Base-by-base conservation (phyloP, 2,888 invertebrate genomes). In the Cylloceria caligata region DNA sequence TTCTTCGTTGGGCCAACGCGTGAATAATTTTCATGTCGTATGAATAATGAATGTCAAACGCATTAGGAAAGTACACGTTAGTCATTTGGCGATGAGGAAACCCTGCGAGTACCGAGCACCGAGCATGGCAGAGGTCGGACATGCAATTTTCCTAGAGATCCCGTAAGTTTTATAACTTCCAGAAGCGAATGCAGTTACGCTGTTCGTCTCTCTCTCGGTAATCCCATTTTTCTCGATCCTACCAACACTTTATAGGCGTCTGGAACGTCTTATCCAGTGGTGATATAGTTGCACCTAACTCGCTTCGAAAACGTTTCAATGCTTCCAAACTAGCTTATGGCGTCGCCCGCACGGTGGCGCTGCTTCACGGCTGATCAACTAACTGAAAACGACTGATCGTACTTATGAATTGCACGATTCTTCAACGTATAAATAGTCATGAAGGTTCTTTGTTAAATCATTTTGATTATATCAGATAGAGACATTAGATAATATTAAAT, bases 1-100 rank as follows among this genome's bases (percentile, higher is more conserved):
- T 52, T 52, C 6, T 13, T 6, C 75, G 57, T 55, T 64, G 21
- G 24, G 16, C 42, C 39, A 27, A 49, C 42, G 75, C 60, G 47
- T 71, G 30, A 75, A 57, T 80, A 72, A 80, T 67, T 76, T 80
- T 49, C 69, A 42, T 47, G 55, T 67, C 65, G 9, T 24, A 72
- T 75, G 75, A 80, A 80, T 80, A 76, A 76, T 80, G 67, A 80
- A 71, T 69, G 57, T 11, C 34, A 13, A 16, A 71, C 16, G 67
- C 47, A 71, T 65, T 49, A 71, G 36, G 47, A 49, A 49, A 71
- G 64, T 34, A 39, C 80, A 69, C 65, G 19, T 57, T 71, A 24
- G 47, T 55, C 24, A n/a, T 24, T 52, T 52, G 45, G 13, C 0
- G 21, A 42, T 13, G 27, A 30, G 27, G 30, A 42, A 36, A 13